Percentiles rank a stretch among this genome's conserved stretches.
Evolutionary conservation across 1,140 invertebrate species (phyloP).

Genomic region (Probaryconus sp.): DNA sequence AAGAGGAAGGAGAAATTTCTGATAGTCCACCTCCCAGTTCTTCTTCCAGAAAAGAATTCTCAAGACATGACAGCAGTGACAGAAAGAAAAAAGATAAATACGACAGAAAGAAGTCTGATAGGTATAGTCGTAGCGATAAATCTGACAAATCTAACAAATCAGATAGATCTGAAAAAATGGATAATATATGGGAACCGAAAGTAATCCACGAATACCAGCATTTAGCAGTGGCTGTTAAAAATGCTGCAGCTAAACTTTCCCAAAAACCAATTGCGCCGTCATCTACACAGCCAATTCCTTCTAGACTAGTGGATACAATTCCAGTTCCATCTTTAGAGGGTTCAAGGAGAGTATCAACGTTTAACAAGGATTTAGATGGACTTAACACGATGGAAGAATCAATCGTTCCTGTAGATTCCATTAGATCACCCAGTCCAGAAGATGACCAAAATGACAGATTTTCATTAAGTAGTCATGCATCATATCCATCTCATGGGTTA

Average conservation of each 20-base stretch:
- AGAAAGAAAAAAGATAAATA: constrained; percentile 6
- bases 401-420: constrained; percentile 6
- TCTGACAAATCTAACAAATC: constrained; percentile 8
- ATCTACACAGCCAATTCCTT: neutral
- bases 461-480: too few species aligned
- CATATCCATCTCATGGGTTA: too few species aligned
- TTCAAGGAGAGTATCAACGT: constrained; percentile 49
- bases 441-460: too few species aligned
- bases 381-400: constrained; percentile 15
- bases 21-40: neutral
- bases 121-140: constrained; percentile 18
- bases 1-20: constrained; percentile 45
- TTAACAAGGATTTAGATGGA: neutral
- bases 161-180: constrained; percentile 35
- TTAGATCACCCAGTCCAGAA: too few species aligned
- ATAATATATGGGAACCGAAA: constrained; percentile 45
- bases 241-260: constrained; percentile 36
- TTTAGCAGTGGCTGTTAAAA: constrained; percentile 34
- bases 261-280: constrained; percentile 14
- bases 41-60: neutral
- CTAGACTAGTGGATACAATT: constrained; percentile 63
- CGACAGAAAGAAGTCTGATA: constrained; percentile 25
- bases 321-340: constrained; percentile 62
- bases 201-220: constrained; percentile 39
- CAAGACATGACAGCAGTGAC: constrained; percentile 5